Evolutionary conservation across 2,888 invertebrate genomes (phyloP), one percentile per base, ranked within the genome.

Genomic region (Macrostomum cliftonense): DNA sequence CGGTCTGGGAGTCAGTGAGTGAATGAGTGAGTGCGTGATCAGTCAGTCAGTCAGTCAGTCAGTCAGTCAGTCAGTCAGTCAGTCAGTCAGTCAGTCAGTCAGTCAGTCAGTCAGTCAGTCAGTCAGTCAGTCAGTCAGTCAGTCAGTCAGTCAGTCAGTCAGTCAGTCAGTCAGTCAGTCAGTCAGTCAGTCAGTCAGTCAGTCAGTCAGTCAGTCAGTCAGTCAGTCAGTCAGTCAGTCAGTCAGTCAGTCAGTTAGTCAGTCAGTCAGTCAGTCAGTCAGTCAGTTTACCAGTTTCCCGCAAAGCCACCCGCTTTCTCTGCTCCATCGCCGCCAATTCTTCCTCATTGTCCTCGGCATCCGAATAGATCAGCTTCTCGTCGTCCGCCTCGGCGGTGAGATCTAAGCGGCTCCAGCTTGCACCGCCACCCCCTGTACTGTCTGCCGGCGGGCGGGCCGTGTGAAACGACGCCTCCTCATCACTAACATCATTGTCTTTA

Each of bases 161-260:
- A 49, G 49, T 49, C 49, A 49, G 49, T 49, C 49, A 49, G 49
- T 49, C 49, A 49, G 49, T 49, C 49, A 49, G 49, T 49, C 49
- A 49, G 49, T 49, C 49, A 49, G 49, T 49, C 49, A 49, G 49
- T 49, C 49, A 49, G 49, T 49, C 49, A 49, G 49, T 49, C 49
- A 49, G 39, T 49, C 49, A 49, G 39, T 49, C 45, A 46, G 49
- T 48, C 48, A 48, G 48, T 48, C 48, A 48, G 48, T 48, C 48
- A 48, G 48, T 48, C 48, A 48, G 48, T 48, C 48, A 48, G 48
- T 48, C 48, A 48, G 48, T 48, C 48, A 48, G 48, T 48, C 48
- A 28, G 28, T 28, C 28, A 28, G 28, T 28, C 28, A 28, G 28
- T 28, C 28, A 28, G 28, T 28, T 9, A 28, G 28, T 28, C 28